phyloP scores from a whole-genome alignment of 2,797 vertebrate genomes.

The Malurus leucopterus region DNA sequence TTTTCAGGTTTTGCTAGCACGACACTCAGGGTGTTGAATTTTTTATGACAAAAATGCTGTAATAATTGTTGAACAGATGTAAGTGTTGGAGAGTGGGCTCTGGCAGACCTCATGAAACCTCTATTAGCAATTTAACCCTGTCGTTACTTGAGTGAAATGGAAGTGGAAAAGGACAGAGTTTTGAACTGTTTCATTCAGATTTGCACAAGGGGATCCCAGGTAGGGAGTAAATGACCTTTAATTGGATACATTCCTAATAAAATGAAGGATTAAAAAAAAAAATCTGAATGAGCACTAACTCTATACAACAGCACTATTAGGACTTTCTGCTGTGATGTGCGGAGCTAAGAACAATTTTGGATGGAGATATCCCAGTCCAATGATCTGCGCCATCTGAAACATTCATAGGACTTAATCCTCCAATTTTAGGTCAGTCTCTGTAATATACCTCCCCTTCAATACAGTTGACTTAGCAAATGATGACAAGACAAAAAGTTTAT shows the following conservation, averaged over 20 bases:
- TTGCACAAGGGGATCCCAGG: background rate
- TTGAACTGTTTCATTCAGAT: background rate
- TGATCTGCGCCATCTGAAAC: background rate
- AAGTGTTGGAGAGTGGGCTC: slow-evolving; percentile 91
- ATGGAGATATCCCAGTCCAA: background rate
- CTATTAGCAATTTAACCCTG: slow-evolving; percentile 94
- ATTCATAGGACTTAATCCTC: background rate
- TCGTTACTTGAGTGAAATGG: slow-evolving; percentile 52
- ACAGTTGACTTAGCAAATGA: background rate
- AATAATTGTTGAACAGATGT: slow-evolving; percentile 99
- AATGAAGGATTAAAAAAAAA: background rate
- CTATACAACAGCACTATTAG: background rate
- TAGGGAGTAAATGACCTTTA: background rate
- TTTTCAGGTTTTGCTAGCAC: slow-evolving; percentile 94
- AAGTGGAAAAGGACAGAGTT: background rate
- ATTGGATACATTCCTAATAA: background rate
- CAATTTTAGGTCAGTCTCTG: background rate
- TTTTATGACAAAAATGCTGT: slow-evolving; percentile 97
- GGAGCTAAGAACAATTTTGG: background rate
- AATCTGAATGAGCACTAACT: background rate
- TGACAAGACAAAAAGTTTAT: background rate
- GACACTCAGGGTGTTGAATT: slow-evolving; percentile 97
- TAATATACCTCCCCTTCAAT: background rate
- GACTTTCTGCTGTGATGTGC: background rate
- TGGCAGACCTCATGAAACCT: slow-evolving; percentile 90